Percentiles rank a stretch among this genome's conserved stretches.
These are phyloP conservation scores for Caenorhabditis afra DNA, from an alignment of 2,888 invertebrate genomes.

Conservation along the genomic window DNA sequence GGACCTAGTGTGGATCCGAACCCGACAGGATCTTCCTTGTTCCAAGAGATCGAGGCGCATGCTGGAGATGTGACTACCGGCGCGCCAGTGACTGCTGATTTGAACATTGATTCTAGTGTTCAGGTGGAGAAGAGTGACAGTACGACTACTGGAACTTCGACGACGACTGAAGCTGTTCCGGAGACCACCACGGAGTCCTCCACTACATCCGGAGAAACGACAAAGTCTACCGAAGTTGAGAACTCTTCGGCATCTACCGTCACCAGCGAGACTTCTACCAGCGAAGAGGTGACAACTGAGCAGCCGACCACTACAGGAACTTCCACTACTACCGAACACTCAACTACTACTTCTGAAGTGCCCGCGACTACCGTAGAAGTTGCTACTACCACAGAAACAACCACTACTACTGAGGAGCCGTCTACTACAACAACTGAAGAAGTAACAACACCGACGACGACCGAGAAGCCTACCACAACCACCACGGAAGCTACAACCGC, in stretches of 20 bases:
- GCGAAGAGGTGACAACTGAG: slow-evolving; percentile 9
- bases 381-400: slow-evolving; percentile 5
- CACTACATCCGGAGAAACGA: slow-evolving; percentile 1
- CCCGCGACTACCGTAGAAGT: slow-evolving; percentile 16
- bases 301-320: slow-evolving; percentile 27
- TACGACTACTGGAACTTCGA: slow-evolving; percentile 8
- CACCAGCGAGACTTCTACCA: not conserved
- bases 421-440: slow-evolving; percentile 21
- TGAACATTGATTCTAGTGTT: slow-evolving; percentile 25
- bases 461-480: slow-evolving; percentile 20
- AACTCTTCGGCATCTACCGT: not conserved
- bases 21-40: slow-evolving; percentile 59
- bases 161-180: slow-evolving; percentile 24
- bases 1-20: slow-evolving; percentile 64
- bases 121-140: slow-evolving; percentile 25
- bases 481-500: slow-evolving; percentile 5
- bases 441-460: slow-evolving; percentile 20
- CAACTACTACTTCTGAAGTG: not conserved
- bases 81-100: slow-evolving; percentile 1
- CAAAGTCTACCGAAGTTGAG: too few species aligned
- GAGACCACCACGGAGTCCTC: slow-evolving; percentile 1
- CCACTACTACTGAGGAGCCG: slow-evolving; percentile 18
- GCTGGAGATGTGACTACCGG: slow-evolving; percentile 24
- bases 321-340: slow-evolving; percentile 2
- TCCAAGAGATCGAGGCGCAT: slow-evolving; percentile 58